phyloP scores from a whole-genome alignment of 1,140 invertebrate genomes.

The Listronotus bonariensis region DNA sequence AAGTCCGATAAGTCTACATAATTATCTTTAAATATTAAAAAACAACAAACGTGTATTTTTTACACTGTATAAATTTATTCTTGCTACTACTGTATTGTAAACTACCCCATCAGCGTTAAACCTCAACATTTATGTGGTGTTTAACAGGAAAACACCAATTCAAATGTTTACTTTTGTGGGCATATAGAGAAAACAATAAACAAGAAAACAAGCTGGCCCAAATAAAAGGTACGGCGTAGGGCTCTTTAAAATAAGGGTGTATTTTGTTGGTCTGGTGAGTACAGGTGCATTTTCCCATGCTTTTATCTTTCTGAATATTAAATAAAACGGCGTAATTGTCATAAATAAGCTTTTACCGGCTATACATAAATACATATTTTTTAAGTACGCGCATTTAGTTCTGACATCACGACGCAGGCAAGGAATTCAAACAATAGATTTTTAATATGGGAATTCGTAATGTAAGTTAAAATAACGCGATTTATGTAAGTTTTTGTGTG shows the following conservation, averaged over 20 bases:
- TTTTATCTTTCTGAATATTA: no score
- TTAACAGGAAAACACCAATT: constrained; percentile 24
- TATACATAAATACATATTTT: no score
- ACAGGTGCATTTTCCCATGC: constrained; percentile 17
- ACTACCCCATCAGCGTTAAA: neutral
- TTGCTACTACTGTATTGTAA: constrained; percentile 10
- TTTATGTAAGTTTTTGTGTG: no score
- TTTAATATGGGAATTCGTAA: no score
- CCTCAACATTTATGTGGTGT: neutral
- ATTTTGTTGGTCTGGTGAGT: neutral
- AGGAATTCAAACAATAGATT: no score
- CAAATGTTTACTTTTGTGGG: constrained; percentile 14
- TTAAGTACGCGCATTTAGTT: no score
- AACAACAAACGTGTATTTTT: neutral
- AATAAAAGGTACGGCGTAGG: neutral
- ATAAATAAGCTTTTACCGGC: no score
- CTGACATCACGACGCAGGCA: no score
- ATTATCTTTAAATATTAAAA: no score
- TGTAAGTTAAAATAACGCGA: no score
- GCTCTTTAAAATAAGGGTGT: neutral
- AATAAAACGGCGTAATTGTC: no score
- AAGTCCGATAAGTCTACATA: no score
- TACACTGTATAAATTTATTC: constrained; percentile 7
- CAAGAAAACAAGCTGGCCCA: constrained; percentile 9
- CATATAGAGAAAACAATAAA: constrained; percentile 17